Evolutionary conservation across 1,140 invertebrate species (phyloP).

Genomic region (Drosophila obscura): DNA sequence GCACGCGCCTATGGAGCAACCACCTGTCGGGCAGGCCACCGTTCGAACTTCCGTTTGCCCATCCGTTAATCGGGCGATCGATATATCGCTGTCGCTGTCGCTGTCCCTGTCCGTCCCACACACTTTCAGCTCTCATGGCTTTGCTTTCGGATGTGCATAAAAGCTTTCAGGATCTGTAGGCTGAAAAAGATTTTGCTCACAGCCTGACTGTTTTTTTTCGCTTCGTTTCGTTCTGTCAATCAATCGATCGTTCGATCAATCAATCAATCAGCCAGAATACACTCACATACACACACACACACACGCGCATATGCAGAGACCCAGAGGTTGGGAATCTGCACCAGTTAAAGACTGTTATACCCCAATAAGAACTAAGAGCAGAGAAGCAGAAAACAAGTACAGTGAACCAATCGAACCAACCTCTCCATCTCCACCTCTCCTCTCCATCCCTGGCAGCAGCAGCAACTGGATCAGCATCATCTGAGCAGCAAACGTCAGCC

Average conservation of each 20-base stretch:
- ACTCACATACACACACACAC: constrained; percentile 26
- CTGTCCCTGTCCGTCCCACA: too few relatives aligned
- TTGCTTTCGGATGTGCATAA: constrained; percentile 7
- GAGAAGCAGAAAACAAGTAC: constrained; percentile 26
- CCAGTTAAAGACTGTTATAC: background rate
- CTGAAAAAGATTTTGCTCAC: constrained; percentile 1
- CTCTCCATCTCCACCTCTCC: constrained; percentile 39
- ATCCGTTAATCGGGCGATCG: too few relatives aligned
- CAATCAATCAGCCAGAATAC: constrained; percentile 15
- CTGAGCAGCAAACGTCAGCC: constrained; percentile 40
- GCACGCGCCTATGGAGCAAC: constrained; percentile 21
- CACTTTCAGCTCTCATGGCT: background rate
- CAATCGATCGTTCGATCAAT: constrained; percentile 25
- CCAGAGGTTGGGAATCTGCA: constrained; percentile 6
- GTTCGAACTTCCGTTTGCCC: too few relatives aligned
- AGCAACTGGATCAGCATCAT: constrained; percentile 73
- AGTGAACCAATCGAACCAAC: constrained; percentile 28
- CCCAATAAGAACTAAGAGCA: background rate
- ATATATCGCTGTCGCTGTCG: too few relatives aligned
- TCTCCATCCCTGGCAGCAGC: constrained; percentile 58
- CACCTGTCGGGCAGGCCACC: constrained; percentile 18
- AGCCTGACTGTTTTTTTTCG: too few relatives aligned
- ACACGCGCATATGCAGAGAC: constrained; percentile 19
- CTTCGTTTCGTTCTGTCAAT: background rate
- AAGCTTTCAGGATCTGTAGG: constrained; percentile 35